phyloP scores from a whole-genome alignment of 2,113 vertebrate genomes.

The Mirza zaza region DNA sequence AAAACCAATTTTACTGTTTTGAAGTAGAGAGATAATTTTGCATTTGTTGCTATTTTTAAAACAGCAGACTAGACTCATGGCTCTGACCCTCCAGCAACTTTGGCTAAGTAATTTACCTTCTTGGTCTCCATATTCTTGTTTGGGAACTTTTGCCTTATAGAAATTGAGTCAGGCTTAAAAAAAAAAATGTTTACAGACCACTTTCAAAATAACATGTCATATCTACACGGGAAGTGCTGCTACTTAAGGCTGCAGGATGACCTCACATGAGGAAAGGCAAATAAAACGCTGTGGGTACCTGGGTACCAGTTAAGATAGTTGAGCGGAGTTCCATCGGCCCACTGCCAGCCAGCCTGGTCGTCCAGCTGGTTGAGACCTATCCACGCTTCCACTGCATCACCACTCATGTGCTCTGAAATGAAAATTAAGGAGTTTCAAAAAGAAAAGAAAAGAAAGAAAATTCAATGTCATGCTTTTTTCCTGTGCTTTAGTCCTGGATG shows the following conservation, averaged over 20 bases:
- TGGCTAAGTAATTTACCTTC: conserved; percentile 7
- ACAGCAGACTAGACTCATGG: not conserved
- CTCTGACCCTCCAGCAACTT: not conserved
- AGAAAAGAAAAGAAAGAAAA: not conserved
- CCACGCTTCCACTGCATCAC: conserved; percentile 88
- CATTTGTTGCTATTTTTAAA: conserved; percentile 50
- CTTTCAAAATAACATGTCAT: not conserved
- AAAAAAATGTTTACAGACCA: not conserved
- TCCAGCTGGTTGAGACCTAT: conserved; percentile 91
- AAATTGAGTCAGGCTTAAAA: not conserved
- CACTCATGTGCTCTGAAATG: conserved; percentile 87
- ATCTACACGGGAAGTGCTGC: not conserved
- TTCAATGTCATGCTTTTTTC: not conserved
- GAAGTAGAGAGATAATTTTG: conserved; percentile 31
- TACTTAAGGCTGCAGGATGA: not conserved
- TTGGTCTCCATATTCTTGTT: not conserved
- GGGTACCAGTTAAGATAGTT: conserved; percentile 89
- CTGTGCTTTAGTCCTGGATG: not conserved
- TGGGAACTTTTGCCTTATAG: not conserved
- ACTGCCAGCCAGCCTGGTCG: conserved; percentile 90
- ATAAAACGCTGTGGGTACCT: conserved; percentile 82
- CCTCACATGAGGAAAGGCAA: not conserved
- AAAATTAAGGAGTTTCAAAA: not conserved
- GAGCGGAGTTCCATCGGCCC: conserved; percentile 92
- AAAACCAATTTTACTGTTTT: not conserved